A percentile compares a stretch with the other conserved stretches of the same genome.
Evolutionary conservation across 2,113 vertebrate species (phyloP).

Genomic region (Pygoscelis adeliae): DNA sequence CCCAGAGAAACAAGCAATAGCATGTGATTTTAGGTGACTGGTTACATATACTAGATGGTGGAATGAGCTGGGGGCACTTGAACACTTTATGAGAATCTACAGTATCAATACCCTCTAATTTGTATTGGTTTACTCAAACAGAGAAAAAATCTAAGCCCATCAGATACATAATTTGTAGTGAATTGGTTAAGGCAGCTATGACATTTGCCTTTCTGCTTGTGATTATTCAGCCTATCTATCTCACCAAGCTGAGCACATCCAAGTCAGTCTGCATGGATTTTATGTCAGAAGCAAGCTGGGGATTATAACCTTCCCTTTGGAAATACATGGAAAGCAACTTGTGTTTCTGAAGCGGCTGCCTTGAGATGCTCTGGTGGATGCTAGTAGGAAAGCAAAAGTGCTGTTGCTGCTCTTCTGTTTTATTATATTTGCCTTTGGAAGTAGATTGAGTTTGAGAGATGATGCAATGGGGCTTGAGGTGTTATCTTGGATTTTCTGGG

Average conservation of each 20-base stretch:
- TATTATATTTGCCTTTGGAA: background rate
- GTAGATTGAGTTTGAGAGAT: background rate
- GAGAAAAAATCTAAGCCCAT: background rate
- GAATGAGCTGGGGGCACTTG: background rate
- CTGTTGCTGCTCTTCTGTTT: background rate
- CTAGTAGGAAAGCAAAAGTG: background rate
- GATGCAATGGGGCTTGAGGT: background rate
- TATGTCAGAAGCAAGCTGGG: background rate
- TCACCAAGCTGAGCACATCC: background rate
- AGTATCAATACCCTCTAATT: background rate
- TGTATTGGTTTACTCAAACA: background rate
- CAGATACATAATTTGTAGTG: background rate
- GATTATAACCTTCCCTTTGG: background rate
- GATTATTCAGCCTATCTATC: background rate
- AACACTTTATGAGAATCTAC: background rate
- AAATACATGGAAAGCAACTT: background rate
- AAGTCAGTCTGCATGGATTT: background rate
- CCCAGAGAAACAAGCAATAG: background rate
- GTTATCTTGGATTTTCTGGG: background rate
- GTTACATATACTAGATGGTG: background rate
- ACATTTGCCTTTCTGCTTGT: background rate
- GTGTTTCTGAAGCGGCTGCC: background rate
- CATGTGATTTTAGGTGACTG: background rate
- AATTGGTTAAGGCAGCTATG: background rate
- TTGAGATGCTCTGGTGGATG: background rate